These are phyloP conservation scores for Uropetala carovei DNA, from an alignment of 2,888 invertebrate species.

Conservation along the genomic window DNA sequence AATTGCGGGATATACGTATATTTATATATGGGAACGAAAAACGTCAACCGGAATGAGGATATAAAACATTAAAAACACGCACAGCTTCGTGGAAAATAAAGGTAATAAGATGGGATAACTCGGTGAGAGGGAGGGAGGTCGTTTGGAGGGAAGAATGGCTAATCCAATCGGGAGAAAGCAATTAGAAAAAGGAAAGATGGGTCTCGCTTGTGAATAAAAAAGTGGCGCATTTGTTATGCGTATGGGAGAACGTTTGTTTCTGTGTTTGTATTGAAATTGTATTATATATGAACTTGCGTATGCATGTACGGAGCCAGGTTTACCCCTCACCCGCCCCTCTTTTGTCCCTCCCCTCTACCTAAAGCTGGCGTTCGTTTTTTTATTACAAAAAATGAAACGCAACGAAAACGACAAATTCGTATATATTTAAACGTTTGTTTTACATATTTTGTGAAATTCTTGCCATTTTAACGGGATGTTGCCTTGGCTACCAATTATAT, in stretches of 20 bases:
- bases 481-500: too few relatives aligned
- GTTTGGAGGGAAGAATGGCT: constrained; percentile 10
- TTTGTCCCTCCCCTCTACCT: too few relatives aligned
- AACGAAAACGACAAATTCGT: too few relatives aligned
- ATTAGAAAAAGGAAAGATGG: not conserved
- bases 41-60: constrained; percentile 29
- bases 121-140: not conserved
- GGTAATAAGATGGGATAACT: not conserved
- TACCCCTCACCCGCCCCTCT: too few relatives aligned
- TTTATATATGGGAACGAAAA: not conserved
- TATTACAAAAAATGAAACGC: too few relatives aligned
- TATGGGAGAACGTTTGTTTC: constrained; percentile 1
- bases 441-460: too few relatives aligned
- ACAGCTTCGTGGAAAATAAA: not conserved
- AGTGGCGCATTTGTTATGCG: too few relatives aligned
- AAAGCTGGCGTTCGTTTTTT: too few relatives aligned
- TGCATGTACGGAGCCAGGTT: not conserved
- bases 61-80: constrained; percentile 13
- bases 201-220: too few relatives aligned
- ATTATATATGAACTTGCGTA: not conserved
- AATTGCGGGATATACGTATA: not conserved
- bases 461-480: too few relatives aligned
- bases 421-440: too few relatives aligned
- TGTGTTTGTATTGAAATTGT: not conserved
- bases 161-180: constrained; percentile 54